A percentile compares a stretch with the other conserved stretches of the same genome.
Evolutionary conservation across 2,113 vertebrate genomes (phyloP).

Genomic region (Octodon degus): DNA sequence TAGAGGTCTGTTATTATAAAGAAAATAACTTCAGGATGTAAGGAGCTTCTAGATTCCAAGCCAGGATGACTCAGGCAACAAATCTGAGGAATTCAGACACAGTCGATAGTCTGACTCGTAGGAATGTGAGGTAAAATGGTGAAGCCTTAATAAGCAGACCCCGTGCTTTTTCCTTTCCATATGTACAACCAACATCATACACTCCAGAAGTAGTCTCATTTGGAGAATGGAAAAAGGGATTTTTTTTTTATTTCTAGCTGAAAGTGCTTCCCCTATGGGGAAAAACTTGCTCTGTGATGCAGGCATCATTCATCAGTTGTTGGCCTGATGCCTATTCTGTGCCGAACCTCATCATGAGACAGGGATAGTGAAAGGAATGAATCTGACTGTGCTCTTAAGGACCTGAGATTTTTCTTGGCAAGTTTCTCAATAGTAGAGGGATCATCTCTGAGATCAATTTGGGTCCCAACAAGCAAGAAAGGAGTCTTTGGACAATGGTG

Average conservation of each 20-base stretch:
- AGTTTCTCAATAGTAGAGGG: no score
- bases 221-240: not conserved
- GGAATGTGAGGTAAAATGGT: not conserved
- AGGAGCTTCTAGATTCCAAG: not conserved
- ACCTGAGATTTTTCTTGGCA: not conserved
- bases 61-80: not conserved
- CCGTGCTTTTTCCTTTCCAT: not conserved
- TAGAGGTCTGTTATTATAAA: slow-evolving; percentile 27
- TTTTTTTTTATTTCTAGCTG: not conserved
- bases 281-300: not conserved
- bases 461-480: no score
- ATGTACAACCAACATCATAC: not conserved
- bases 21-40: not conserved
- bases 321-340: not conserved
- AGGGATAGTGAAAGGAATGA: not conserved
- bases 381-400: not conserved
- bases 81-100: slow-evolving; percentile 23
- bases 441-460: no score
- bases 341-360: not conserved
- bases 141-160: not conserved
- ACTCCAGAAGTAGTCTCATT: not conserved
- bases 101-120: not conserved
- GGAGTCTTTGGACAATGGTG: no score
- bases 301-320: not conserved
- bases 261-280: not conserved